Evolutionary conservation across 2,888 invertebrate species (phyloP), one percentile per base, ranked within the genome.

Genomic region (Rhagium mordax): DNA sequence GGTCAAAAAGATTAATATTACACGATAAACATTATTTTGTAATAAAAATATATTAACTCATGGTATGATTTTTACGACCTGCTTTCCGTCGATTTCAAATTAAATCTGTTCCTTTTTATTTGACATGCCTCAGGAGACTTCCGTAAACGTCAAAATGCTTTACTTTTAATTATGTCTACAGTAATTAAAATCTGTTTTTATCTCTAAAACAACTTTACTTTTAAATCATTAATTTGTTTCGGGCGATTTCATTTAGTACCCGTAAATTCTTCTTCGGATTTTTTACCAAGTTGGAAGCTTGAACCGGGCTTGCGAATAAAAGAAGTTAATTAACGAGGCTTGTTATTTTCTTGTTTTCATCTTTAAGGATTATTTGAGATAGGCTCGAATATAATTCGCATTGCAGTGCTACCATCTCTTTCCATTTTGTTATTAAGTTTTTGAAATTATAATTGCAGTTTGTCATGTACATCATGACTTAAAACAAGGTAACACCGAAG

Each of bases 191-290:
- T 76, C 75, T 67, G 72, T 77, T 79, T 78, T 78, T 78, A 76
- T 76, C 74, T 77, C 71, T 74, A 73, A 79, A 76, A 80, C 77
- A 78, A 78, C 79, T 81, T 79, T 79, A 78, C 80, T 80, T 80
- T 81, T 80, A 78, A 79, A 79, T 82, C 80, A 81, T 82, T 81
- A 81, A 81, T 81, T 81, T 78, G 79, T 81, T 82, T 77, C 79
- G 75, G 78, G 78, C 81, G 77, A 82, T 82, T 82, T 81, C 79
- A 75, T 79, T 77, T 72, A 70, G 61, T 67, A 62, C 57, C 57
- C 69, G 78, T 71, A 69, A 76, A 77, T 75, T 76, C 67, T 59
- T 55, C 65, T 57, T 33, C 33, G 67, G 48, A 66, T 75, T 75
- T 70, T 72, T 71, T 49, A 18, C 21, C 7, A 47, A 51, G 51